phyloP scores from a whole-genome alignment of 1,140 invertebrate genomes.

The Macrotrachela quadricornifera region DNA sequence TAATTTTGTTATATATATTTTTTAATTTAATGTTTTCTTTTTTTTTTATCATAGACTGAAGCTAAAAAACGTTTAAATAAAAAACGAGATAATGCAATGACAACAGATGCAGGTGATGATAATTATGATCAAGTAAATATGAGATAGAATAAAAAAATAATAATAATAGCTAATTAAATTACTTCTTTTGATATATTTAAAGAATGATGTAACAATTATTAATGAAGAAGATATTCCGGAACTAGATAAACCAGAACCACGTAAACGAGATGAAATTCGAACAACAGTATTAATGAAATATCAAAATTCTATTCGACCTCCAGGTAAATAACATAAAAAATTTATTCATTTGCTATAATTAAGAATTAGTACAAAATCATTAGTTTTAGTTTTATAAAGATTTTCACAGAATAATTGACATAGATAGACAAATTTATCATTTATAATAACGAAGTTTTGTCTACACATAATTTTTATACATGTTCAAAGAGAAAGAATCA shows the following conservation, averaged over 20 bases:
- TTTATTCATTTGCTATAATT: conserved; percentile 22
- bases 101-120: not conserved
- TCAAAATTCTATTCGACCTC: conserved; percentile 14
- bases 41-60: not conserved
- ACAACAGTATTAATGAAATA: conserved; percentile 20
- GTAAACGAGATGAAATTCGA: conserved; percentile 16
- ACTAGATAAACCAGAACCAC: conserved; percentile 18
- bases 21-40: too few species aligned
- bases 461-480: too few species aligned
- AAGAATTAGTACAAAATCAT: conserved; percentile 20
- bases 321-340: conserved; percentile 28
- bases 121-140: not conserved
- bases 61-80: conserved; percentile 1
- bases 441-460: too few species aligned
- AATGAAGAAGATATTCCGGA: conserved; percentile 17
- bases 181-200: conserved; percentile 7
- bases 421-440: too few species aligned
- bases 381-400: conserved; percentile 11
- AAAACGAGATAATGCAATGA: not conserved
- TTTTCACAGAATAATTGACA: too few species aligned
- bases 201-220: conserved; percentile 17
- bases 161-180: not conserved
- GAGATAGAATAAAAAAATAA: not conserved
- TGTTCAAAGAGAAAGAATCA: too few species aligned
- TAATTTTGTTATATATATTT: too few species aligned